phyloP scores from a whole-genome alignment of 2,797 vertebrate genomes.

The Huso huso region DNA sequence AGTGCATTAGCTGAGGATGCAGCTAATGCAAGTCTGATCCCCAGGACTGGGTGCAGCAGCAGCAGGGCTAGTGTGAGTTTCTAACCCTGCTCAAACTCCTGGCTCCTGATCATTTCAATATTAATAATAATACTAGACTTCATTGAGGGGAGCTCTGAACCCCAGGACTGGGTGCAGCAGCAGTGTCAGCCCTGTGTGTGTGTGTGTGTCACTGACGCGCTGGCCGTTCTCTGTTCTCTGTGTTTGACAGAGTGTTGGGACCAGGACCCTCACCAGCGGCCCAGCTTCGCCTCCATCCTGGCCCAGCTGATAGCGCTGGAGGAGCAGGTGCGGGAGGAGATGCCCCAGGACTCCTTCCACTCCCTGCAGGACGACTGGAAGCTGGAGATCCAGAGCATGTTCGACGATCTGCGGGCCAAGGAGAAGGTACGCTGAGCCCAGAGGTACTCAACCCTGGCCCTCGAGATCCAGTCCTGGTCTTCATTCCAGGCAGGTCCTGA shows the following conservation, averaged over 20 bases:
- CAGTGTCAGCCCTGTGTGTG: neutral
- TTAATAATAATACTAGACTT: too few species aligned
- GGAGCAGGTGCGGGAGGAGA: slow-evolving; percentile 71
- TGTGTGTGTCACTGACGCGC: neutral
- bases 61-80: too few species aligned
- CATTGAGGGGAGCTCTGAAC: too few species aligned
- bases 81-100: too few species aligned
- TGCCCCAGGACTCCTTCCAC: slow-evolving; percentile 84
- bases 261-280: slow-evolving; percentile 76
- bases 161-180: too few species aligned
- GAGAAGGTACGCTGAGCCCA: slow-evolving; percentile 62
- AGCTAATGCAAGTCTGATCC: too few species aligned
- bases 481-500: too few species aligned
- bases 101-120: too few species aligned
- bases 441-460: too few species aligned
- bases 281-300: slow-evolving; percentile 73
- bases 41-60: neutral
- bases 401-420: slow-evolving; percentile 77
- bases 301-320: slow-evolving; percentile 70
- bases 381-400: slow-evolving; percentile 82
- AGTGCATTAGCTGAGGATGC: too few species aligned
- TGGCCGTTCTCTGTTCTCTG: neutral
- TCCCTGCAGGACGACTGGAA: slow-evolving; percentile 89
- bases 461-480: too few species aligned
- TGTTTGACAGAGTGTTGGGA: slow-evolving; percentile 71